A percentile compares a stretch with the other conserved stretches of the same genome.
Conservation (phyloP, 2,888 invertebrate genomes). For the Gari tellinella region DNA sequence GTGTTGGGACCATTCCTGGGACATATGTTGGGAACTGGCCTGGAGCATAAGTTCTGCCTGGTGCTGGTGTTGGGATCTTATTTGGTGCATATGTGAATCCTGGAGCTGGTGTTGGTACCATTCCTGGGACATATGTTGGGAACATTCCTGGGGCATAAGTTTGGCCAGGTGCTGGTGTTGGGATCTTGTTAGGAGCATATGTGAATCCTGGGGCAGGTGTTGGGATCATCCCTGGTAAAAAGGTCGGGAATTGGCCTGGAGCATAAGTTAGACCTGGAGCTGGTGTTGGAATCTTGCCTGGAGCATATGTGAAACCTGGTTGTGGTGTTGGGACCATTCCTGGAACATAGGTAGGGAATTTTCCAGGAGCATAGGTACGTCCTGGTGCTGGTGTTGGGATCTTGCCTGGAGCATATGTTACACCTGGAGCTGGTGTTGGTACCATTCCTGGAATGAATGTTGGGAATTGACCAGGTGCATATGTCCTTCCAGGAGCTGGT, state of each 20-base stretch:
- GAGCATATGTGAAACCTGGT: conserved; percentile 59
- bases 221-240: conserved; percentile 58
- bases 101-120: conserved; percentile 56
- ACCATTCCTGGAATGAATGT: conserved; percentile 61
- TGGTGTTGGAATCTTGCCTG: conserved; percentile 57
- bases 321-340: conserved; percentile 61
- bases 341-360: conserved; percentile 56
- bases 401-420: conserved; percentile 51
- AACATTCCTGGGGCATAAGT: conserved; percentile 59
- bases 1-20: conserved; percentile 59
- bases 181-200: conserved; percentile 47
- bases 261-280: conserved; percentile 52
- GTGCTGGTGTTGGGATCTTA: conserved; percentile 57
- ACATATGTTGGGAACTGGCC: conserved; percentile 48
- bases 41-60: conserved; percentile 62
- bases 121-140: conserved; percentile 58
- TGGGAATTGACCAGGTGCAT: conserved; percentile 57
- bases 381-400: conserved; percentile 54
- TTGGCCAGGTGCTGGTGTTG: conserved; percentile 53
- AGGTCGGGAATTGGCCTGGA: conserved; percentile 57
- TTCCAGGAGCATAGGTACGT: conserved; percentile 48
- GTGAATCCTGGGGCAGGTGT: conserved; percentile 62
- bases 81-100: conserved; percentile 54
- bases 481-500: conserved; percentile 53
- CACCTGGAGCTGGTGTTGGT: conserved; percentile 59